Percentiles rank a stretch among this genome's conserved stretches.
phyloP scores from a whole-genome alignment of 2,113 vertebrate species.

The Ophiodon elongatus region DNA sequence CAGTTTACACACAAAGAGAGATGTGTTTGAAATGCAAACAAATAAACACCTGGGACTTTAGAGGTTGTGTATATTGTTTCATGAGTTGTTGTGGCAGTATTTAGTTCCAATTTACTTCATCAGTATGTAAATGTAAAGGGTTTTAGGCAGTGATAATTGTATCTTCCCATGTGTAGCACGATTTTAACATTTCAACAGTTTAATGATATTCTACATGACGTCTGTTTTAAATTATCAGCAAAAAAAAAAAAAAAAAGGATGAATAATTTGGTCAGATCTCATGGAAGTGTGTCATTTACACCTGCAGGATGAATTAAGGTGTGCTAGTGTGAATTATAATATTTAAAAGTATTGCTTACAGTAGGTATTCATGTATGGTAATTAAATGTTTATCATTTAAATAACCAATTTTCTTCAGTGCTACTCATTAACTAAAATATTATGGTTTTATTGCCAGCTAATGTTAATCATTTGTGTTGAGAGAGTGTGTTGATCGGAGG shows the following conservation, averaged over 20 bases:
- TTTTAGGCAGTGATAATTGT: conserved; percentile 15
- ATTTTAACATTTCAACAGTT: background rate
- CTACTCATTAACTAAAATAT: background rate
- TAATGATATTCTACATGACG: background rate
- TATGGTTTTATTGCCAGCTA: background rate
- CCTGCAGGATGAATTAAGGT: background rate
- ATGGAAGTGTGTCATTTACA: conserved; percentile 5
- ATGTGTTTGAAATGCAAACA: conserved; percentile 66
- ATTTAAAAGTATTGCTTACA: background rate
- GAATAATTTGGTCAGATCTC: conserved; percentile 3
- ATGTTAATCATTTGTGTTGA: background rate
- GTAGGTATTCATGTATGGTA: background rate
- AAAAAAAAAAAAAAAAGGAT: background rate
- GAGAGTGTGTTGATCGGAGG: background rate
- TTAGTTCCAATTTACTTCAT: conserved; percentile 29
- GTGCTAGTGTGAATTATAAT: background rate
- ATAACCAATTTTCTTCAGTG: background rate
- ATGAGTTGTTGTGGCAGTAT: conserved; percentile 25
- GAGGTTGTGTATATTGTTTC: conserved; percentile 17
- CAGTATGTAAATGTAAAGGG: conserved; percentile 42
- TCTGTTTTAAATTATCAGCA: background rate
- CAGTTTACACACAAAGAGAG: conserved; percentile 54
- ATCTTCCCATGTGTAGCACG: background rate
- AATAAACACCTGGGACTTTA: conserved; percentile 62
- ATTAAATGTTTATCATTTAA: background rate